Percentiles rank a stretch among this genome's conserved stretches.
Conservation (phyloP, 2,888 invertebrate species). For the Aquatica leii region DNA sequence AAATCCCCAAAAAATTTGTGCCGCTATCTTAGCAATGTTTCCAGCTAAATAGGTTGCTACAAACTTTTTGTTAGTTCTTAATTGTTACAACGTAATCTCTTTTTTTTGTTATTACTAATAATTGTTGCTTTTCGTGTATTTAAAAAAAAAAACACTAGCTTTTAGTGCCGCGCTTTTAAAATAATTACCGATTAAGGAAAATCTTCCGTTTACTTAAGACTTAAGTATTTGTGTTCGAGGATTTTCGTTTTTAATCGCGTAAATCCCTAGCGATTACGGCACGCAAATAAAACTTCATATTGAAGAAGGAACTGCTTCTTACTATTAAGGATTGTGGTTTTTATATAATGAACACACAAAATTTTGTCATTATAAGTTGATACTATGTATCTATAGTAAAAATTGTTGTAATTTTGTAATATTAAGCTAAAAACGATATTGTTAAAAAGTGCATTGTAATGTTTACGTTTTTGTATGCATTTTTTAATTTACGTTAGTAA, state of each 20-base stretch:
- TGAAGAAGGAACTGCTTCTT: constrained; percentile 35
- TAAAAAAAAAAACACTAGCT: too few relatives aligned
- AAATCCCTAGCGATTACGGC: constrained; percentile 19
- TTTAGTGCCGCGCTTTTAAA: too few relatives aligned
- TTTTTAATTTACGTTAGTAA: constrained; percentile 22
- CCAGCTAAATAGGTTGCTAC: constrained; percentile 60
- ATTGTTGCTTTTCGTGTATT: constrained; percentile 25
- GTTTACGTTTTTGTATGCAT: constrained; percentile 11
- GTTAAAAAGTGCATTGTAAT: constrained; percentile 22
- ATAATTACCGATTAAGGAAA: too few relatives aligned
- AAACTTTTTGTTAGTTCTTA: not conserved
- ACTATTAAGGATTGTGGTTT: constrained; percentile 35
- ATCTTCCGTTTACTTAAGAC: constrained; percentile 26
- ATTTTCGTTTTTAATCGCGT: constrained; percentile 17
- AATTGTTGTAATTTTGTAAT: constrained; percentile 61
- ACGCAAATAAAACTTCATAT: constrained; percentile 36
- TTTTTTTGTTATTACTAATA: constrained; percentile 21
- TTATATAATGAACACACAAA: constrained; percentile 35
- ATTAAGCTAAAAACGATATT: constrained; percentile 20
- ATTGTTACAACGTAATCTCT: constrained; percentile 13
- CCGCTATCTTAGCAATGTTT: constrained; percentile 81
- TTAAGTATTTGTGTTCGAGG: constrained; percentile 27
- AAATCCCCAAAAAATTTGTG: constrained; percentile 89
- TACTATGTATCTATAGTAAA: constrained; percentile 64
- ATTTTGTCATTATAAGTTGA: constrained; percentile 52